Evolutionary conservation across 2,113 vertebrate genomes (phyloP).

Genomic region (Ploceus nigricollis): DNA sequence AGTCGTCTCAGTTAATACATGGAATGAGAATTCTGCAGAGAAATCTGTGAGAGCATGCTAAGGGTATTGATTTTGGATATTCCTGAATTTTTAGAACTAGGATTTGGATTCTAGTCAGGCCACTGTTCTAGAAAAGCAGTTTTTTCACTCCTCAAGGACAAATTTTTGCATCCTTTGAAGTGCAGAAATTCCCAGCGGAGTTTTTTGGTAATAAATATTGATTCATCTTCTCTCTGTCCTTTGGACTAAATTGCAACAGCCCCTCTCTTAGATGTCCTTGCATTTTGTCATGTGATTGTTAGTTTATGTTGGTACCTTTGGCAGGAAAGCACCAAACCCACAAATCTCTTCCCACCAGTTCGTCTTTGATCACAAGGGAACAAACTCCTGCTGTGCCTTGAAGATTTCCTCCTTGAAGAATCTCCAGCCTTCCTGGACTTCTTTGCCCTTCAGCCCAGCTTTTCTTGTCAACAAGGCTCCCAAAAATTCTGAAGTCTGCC

Average conservation of each 20-base stretch:
- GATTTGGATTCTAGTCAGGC: constrained; percentile 26
- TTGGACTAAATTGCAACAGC: neutral
- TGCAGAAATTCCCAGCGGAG: neutral
- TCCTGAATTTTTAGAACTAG: neutral
- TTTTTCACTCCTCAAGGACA: constrained; percentile 36
- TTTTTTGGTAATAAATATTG: constrained; percentile 47
- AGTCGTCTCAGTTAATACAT: neutral
- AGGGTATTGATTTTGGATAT: constrained; percentile 18
- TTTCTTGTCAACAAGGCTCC: neutral
- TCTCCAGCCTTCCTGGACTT: neutral
- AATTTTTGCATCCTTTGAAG: neutral
- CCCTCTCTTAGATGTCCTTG: neutral
- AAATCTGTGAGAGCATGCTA: neutral
- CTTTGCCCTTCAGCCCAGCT: neutral
- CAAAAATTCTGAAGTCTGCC: neutral
- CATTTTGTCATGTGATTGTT: neutral
- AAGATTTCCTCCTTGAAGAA: neutral
- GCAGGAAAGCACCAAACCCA: neutral
- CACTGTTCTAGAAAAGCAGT: neutral
- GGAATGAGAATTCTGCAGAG: neutral
- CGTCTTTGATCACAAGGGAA: neutral
- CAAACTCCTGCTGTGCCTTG: neutral
- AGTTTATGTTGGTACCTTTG: neutral
- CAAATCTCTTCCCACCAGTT: neutral
- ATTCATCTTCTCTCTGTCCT: constrained; percentile 8